A percentile compares a stretch with the other conserved stretches of the same genome.
Evolutionary conservation across 2,113 vertebrate genomes (phyloP).

Genomic region (Tretioscincus oriximinensis): DNA sequence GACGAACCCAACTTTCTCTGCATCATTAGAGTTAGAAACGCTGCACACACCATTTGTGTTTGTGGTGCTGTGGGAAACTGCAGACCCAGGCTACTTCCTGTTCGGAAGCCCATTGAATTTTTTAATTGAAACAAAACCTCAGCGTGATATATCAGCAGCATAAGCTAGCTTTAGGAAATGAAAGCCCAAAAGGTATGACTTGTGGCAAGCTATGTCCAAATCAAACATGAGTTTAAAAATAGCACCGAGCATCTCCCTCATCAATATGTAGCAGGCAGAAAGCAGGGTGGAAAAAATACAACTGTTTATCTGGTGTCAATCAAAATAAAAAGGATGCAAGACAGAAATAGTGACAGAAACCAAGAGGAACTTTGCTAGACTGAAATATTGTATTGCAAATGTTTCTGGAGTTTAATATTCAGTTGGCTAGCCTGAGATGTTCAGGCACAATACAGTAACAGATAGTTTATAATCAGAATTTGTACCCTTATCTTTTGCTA

Average conservation of each 20-base stretch:
- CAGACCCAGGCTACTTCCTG: neutral
- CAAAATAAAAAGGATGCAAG: neutral
- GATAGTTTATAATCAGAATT: no score
- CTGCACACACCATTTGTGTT: neutral
- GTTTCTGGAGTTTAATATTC: neutral
- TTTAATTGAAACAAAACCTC: neutral
- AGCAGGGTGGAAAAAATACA: neutral
- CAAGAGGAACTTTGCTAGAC: neutral
- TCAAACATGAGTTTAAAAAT: conserved; percentile 7
- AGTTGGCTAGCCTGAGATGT: neutral
- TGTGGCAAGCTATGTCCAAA: neutral
- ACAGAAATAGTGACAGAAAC: neutral
- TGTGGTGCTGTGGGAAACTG: neutral
- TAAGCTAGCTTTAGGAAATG: neutral
- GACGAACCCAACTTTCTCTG: neutral
- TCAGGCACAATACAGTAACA: neutral
- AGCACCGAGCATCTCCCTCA: neutral
- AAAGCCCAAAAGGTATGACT: conserved; percentile 9
- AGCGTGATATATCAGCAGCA: neutral
- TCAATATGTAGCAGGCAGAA: neutral
- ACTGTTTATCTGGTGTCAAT: conserved; percentile 10
- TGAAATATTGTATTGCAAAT: no score
- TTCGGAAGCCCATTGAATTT: neutral
- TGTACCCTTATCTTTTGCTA: no score
- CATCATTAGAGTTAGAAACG: neutral